Conservation (phyloP, 2,113 vertebrate genomes). For the Hemiscyllium ocellatum region DNA sequence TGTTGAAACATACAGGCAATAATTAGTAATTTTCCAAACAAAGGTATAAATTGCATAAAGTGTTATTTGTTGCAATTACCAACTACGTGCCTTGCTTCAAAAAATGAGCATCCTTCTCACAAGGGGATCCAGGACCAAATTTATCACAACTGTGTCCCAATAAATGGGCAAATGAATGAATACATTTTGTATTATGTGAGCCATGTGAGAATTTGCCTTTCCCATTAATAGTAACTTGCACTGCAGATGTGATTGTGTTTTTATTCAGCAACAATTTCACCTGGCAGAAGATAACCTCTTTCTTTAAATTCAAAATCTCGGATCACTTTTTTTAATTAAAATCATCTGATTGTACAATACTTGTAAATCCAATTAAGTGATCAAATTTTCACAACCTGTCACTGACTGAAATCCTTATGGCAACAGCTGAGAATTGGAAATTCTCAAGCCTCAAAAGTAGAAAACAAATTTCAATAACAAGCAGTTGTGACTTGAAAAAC, state of each 20-base stretch:
- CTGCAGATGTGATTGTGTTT: not conserved
- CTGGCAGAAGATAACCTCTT: not conserved
- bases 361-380: not conserved
- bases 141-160: not conserved
- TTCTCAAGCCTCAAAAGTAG: not conserved
- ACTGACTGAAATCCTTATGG: not conserved
- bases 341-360: not conserved
- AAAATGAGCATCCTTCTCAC: not conserved
- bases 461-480: not conserved
- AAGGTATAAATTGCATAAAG: too few relatives aligned
- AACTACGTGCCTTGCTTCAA: not conserved
- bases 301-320: not conserved
- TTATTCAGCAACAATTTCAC: not conserved
- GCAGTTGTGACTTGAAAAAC: not conserved
- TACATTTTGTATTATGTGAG: not conserved
- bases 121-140: not conserved
- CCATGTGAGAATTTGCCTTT: not conserved
- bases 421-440: not conserved
- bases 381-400: not conserved
- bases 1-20: too few relatives aligned
- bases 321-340: not conserved
- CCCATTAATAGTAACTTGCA: not conserved
- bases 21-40: too few relatives aligned
- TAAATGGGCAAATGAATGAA: not conserved
- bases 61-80: not conserved